Evolutionary conservation across 2,797 vertebrate species (phyloP).

Genomic region (Sebastes nivosus): DNA sequence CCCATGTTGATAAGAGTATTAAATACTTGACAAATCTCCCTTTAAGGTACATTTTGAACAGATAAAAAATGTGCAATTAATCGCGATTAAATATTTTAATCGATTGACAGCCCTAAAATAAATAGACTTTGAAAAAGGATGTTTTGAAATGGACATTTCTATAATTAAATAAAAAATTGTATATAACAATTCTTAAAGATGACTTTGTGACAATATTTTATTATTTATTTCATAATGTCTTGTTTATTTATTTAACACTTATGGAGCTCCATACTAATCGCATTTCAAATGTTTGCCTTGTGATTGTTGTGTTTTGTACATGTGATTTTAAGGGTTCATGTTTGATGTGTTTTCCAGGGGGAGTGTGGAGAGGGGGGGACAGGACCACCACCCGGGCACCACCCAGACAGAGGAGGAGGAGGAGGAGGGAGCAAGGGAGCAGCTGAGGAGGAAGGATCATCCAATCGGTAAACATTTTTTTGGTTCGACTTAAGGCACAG

Average conservation of each 20-base stretch:
- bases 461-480: constrained; percentile 54
- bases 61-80: no score
- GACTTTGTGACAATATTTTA: neutral
- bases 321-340: neutral
- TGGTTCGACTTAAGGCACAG: neutral
- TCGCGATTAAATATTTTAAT: no score
- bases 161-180: neutral
- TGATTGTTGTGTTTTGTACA: neutral
- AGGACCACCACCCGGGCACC: constrained; percentile 50
- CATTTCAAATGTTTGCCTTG: neutral
- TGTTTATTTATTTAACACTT: neutral
- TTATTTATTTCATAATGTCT: neutral
- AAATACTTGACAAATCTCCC: no score
- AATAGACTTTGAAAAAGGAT: neutral
- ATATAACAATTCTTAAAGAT: neutral
- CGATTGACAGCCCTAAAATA: no score
- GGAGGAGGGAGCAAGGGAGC: constrained; percentile 20
- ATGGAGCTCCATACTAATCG: no score
- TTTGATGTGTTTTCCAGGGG: constrained; percentile 56
- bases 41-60: no score
- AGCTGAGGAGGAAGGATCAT: constrained; percentile 46
- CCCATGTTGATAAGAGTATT: no score
- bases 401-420: constrained; percentile 21
- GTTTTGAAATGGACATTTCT: neutral
- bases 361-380: constrained; percentile 53